Evolutionary conservation across 2,888 invertebrate genomes (phyloP), one percentile per base, ranked within the genome.

Genomic region (Cancer borealis): DNA sequence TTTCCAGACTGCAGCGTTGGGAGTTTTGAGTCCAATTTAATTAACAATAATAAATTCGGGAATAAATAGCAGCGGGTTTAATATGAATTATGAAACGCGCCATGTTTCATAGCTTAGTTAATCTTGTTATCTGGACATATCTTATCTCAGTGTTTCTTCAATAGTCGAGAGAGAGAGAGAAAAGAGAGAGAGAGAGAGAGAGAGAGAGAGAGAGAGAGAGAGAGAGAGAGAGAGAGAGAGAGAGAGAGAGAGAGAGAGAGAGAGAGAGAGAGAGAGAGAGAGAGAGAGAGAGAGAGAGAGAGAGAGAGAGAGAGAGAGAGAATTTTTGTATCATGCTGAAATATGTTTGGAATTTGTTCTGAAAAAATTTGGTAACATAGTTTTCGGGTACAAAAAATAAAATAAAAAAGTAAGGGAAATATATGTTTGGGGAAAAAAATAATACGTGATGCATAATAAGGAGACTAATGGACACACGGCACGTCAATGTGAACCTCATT

Each of bases 371-470:
- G 17, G 49, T 46, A 26, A 39, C 54, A 49, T 26, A 54, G 90
- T 54, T 47, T 47, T 30, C 90, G 47, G 54, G n/a, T 21, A 2
- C 49, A 6, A 89, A 49, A 39, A 49, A 54, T 39, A 39, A 60
- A 26, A 54, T n/a, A n/a, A n/a, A 14, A 3, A 60, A 54, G 5
- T 26, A 60, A 39, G 39, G 26, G 5, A 60, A 54, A 17, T 26
- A 60, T 47, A 60, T 46, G 30, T 49, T 47, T 49, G 2, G 21
- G 89, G 54, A 54, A 66, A 91, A 54, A 66, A 45, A 39, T 60
- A 91, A 60, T 49, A 60, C 39, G 90, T 88, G 88, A 30, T 79
- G 79, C 79, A 79, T 79, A 79, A 79, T 79, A 79, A 79, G 79
- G 30, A 79, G 79, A 79, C 79, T 79, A 79, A 79, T 79, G 30